phyloP scores from a whole-genome alignment of 2,797 vertebrate genomes.

The Huso huso region DNA sequence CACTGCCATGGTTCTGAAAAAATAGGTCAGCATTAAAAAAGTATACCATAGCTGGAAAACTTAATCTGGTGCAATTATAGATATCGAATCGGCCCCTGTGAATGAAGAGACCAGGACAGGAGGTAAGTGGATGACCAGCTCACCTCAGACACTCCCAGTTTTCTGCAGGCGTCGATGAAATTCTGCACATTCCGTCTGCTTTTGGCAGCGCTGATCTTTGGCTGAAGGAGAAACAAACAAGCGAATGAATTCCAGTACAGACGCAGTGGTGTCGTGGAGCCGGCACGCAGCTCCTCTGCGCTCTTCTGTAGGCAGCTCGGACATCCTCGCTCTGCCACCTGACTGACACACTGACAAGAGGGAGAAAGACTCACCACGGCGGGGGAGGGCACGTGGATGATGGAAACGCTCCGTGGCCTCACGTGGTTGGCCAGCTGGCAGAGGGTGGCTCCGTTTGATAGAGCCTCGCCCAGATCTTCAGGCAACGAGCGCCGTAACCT shows the following conservation, averaged over 20 bases:
- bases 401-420: constrained; percentile 66
- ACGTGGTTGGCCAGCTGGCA: constrained; percentile 82
- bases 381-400: constrained; percentile 81
- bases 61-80: not conserved
- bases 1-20: no score
- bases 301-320: not conserved
- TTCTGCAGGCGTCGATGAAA: constrained; percentile 75
- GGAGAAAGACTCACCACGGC: constrained; percentile 68
- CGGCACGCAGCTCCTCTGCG: no score
- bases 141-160: constrained; percentile 81
- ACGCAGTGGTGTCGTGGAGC: not conserved
- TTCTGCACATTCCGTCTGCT: constrained; percentile 78
- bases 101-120: constrained; percentile 2
- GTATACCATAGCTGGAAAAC: no score
- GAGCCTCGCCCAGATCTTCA: constrained; percentile 66
- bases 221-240: constrained; percentile 44
- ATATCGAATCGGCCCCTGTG: constrained; percentile 7
- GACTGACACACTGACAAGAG: not conserved
- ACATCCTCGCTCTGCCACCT: not conserved
- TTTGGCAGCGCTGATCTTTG: constrained; percentile 75
- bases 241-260: not conserved
- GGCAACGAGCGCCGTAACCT: constrained; percentile 62
- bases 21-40: no score
- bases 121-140: not conserved
- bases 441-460: constrained; percentile 70